These are phyloP conservation scores for Tiliacea aurago DNA, from an alignment of 2,888 invertebrate genomes.

Conservation along the genomic window DNA sequence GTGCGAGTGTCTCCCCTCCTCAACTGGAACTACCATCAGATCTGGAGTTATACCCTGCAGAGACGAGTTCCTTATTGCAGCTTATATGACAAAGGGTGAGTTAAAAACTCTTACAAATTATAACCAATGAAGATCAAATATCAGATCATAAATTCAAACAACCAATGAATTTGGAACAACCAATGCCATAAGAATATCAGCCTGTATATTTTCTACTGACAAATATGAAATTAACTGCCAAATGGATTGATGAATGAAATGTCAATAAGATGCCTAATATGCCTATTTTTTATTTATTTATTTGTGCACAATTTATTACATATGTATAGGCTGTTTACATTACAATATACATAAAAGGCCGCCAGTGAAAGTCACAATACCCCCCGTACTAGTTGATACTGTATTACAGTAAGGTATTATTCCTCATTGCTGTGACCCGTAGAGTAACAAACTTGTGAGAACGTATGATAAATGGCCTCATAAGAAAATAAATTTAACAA, in stretches of 20 bases:
- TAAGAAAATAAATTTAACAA: too few relatives aligned
- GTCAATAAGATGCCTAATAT: not conserved
- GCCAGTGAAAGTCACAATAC: too few relatives aligned
- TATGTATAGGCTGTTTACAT: too few relatives aligned
- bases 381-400: too few relatives aligned
- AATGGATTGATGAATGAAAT: not conserved
- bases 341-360: too few relatives aligned
- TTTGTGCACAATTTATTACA: too few relatives aligned
- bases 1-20: constrained; percentile 97
- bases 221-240: not conserved
- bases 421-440: too few relatives aligned
- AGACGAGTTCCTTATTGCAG: constrained; percentile 96
- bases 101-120: not conserved
- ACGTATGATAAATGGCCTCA: too few relatives aligned
- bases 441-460: too few relatives aligned
- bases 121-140: too few relatives aligned
- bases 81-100: constrained; percentile 96
- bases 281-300: too few relatives aligned
- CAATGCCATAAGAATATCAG: not conserved
- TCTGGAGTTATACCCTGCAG: constrained; percentile 96
- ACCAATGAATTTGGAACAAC: not conserved
- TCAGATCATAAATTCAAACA: not conserved
- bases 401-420: too few relatives aligned
- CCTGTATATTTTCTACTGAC: not conserved
- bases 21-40: constrained; percentile 97